Evolutionary conservation across 2,113 vertebrate genomes (phyloP), one percentile per base, ranked within the genome.

Genomic region (Vidua macroura): DNA sequence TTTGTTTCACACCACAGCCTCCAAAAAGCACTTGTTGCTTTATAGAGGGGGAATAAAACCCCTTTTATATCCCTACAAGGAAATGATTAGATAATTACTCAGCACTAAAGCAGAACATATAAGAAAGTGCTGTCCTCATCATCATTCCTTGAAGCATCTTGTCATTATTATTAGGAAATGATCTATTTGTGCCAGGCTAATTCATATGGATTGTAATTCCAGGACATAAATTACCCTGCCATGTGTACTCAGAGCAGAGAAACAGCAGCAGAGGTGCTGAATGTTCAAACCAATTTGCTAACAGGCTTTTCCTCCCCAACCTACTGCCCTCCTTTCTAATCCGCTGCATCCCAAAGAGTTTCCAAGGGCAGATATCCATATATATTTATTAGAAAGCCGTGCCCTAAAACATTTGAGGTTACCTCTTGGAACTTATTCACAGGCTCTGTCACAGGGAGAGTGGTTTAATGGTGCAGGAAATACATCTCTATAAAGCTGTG

Each of bases 181-280:
- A 94, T 91, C 83, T 56, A 96, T 94, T 95, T 81, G 88, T 93
- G 90, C 78, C 91, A 89, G 43, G 76, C 79, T 93, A 95, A 96
- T 93, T 97, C 96, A 88, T 41, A 93, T 56, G 62, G 87, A 96
- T 86, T 93, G 87, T 76, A 86, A 96, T 96, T 96, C 90, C 69
- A 58, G 88, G 63, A 88, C 84, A 92, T 92, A 92, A 96, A 95
- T 97, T 93, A 96, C 83, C 20, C 86, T 53, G 28, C 72, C 86
- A 39, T 25, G 41, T 62, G 78, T 30, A 60, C 49, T 84, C 41
- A 48, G 73, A 35, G 74, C 73, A 82, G 39, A 72, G 44, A 52
- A 91, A 56, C 22, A 62, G 86, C 91, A 91, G 86, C 67, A 86
- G 84, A 93, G 30, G 72, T 66, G 85, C 33, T 83, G 66, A 83